Evolutionary conservation across 2,888 invertebrate genomes (phyloP), one percentile per base, ranked within the genome.

Genomic region (Mythimna impura): DNA sequence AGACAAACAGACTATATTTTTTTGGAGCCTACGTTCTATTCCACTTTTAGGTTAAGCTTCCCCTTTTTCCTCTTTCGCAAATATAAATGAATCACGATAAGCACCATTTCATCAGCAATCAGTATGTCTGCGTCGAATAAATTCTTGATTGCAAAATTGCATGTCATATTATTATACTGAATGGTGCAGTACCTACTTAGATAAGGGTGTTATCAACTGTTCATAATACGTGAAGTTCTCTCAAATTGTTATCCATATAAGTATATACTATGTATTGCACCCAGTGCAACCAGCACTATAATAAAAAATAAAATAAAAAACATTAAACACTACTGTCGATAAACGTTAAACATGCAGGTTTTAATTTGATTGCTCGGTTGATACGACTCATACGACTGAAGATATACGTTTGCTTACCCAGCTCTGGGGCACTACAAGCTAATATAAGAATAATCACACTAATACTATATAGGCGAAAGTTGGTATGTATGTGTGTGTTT

Each of bases 161-260:
- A 6, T 40, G 54, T 22, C 17, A 22, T 30, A 17, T 30, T 30
- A 30, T 30, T 25, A 25, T 25, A 25, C 20, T 57, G 14, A 17
- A 47, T 14, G 5, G 8, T 40, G 14, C 22, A 65, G 17, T 22
- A 65, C 22, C 0, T 22, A 4, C 20, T 0, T 22, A 4, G 30
- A 70, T 14, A 25, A 73, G 3, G 0, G 4, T n/a, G 12, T 25
- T 73, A 57, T 58, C 25, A 9, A 34, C 12, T 25, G n/a, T 57
- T 73, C 8, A 58, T n/a, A 58, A 71, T 36, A 20, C 30, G 7
- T 25, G 12, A 14, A 54, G n/a, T 43, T 55, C 20, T 34, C 10
- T 71, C 10, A 54, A 43, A 71, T 55, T 30, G 40, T n/a, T 43
- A 71, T 22, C 22, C 22, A 22, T 12, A 4, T 54, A 54, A 4